Conservation (phyloP, 2,113 vertebrate genomes). For the Pampusana beccarii region DNA sequence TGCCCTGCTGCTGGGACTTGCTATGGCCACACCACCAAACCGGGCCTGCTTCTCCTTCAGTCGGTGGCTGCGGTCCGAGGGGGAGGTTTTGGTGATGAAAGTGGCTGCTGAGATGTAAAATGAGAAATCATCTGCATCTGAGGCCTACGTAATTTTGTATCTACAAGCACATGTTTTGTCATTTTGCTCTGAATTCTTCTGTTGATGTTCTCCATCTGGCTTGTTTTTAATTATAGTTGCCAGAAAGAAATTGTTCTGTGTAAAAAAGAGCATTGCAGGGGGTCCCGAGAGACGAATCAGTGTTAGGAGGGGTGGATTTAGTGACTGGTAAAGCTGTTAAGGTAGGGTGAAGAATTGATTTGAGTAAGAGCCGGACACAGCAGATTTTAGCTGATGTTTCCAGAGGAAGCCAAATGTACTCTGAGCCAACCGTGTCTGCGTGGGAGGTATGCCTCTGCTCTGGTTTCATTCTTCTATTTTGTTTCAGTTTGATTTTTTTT, state of each 20-base stretch:
- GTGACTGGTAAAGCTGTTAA: neutral
- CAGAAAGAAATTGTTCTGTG: neutral
- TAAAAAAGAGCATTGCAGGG: neutral
- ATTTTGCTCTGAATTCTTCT: neutral
- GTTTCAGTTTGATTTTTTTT: neutral
- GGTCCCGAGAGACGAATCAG: fast-evolving
- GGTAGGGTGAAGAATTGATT: neutral
- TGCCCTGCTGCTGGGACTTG: neutral
- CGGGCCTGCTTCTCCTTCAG: fast-evolving
- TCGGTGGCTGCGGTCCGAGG: fast-evolving
- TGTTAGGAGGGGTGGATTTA: neutral
- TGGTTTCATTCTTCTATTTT: neutral
- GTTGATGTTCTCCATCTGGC: neutral
- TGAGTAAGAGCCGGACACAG: neutral
- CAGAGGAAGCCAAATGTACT: neutral
- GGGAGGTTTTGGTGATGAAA: neutral
- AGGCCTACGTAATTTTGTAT: neutral
- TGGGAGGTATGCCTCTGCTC: neutral
- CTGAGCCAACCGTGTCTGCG: neutral
- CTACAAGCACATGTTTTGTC: neutral
- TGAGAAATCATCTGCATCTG: neutral
- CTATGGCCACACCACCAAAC: neutral
- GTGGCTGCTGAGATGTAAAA: neutral
- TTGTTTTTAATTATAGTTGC: neutral
- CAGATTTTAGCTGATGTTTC: neutral